These are phyloP conservation scores for Paedocypris micromegethes DNA, from an alignment of 2,797 vertebrate genomes.

Conservation along the genomic window DNA sequence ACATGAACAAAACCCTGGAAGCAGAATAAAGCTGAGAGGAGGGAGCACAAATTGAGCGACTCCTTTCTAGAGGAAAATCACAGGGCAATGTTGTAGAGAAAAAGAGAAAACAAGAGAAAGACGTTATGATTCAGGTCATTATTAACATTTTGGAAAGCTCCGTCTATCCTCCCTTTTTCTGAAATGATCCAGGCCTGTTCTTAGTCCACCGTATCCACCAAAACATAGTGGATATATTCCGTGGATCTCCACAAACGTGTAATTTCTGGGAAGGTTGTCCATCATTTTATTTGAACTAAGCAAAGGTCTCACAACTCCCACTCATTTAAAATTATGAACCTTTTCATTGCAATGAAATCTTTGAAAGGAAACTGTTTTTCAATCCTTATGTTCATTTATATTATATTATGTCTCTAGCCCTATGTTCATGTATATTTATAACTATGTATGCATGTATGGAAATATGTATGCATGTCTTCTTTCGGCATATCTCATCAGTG, in stretches of 20 bases:
- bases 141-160: constrained; percentile 22
- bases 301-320: constrained; percentile 53
- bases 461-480: too few species aligned
- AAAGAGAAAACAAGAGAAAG: constrained; percentile 24
- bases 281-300: constrained; percentile 48
- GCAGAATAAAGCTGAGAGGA: constrained; percentile 34
- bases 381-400: too few species aligned
- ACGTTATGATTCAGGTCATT: background rate
- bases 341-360: constrained; percentile 61
- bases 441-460: too few species aligned
- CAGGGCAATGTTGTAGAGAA: background rate
- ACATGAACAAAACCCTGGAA: constrained; percentile 53
- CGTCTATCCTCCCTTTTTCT: constrained; percentile 21
- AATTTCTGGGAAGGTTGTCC: constrained; percentile 59
- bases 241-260: constrained; percentile 51
- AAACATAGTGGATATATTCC: constrained; percentile 26
- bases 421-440: too few species aligned
- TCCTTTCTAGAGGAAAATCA: background rate
- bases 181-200: background rate
- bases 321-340: constrained; percentile 59
- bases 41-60: background rate
- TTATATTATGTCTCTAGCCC: too few species aligned
- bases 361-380: constrained; percentile 42
- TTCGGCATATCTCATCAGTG: too few species aligned
- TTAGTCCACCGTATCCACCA: constrained; percentile 12